Percentiles rank a stretch among this genome's conserved stretches.
Conservation (phyloP, 2,797 vertebrate species). For the Anas bernieri region DNA sequence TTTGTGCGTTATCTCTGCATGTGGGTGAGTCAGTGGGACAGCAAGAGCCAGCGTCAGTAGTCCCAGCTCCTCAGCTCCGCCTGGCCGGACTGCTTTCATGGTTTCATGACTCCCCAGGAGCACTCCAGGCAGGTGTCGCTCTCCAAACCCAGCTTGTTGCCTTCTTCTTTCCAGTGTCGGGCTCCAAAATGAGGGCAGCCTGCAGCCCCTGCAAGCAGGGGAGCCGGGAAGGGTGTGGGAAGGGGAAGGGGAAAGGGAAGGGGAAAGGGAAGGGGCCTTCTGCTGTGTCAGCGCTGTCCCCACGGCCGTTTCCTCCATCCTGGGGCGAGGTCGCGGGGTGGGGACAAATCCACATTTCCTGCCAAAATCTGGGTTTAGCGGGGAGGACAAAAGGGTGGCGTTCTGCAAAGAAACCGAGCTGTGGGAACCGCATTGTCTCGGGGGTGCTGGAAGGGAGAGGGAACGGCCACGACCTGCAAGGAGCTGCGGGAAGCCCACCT, state of each 20-base stretch:
- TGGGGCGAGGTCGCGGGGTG: background rate
- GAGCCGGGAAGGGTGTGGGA: background rate
- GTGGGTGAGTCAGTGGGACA: conserved; percentile 19
- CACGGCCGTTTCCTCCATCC: background rate
- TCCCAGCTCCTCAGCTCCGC: background rate
- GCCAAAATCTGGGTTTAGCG: conserved; percentile 4
- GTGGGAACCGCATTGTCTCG: background rate
- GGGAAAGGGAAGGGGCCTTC: background rate
- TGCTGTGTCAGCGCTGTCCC: background rate
- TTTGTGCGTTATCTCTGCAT: background rate
- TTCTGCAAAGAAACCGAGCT: background rate
- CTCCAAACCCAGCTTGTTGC: background rate
- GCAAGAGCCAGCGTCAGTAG: background rate
- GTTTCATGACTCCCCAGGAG: background rate
- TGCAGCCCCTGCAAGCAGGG: background rate
- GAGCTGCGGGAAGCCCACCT: background rate
- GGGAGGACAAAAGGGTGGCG: conserved; percentile 22
- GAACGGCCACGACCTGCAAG: background rate
- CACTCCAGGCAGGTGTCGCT: background rate
- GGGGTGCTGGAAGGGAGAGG: background rate
- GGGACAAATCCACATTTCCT: conserved; percentile 34
- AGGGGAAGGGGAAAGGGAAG: background rate
- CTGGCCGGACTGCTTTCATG: background rate
- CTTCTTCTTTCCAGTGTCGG: background rate
- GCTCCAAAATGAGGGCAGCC: background rate